Evolutionary conservation across 2,113 vertebrate genomes (phyloP), one percentile per base, ranked within the genome.

Genomic region (Thunnus maccoyii): DNA sequence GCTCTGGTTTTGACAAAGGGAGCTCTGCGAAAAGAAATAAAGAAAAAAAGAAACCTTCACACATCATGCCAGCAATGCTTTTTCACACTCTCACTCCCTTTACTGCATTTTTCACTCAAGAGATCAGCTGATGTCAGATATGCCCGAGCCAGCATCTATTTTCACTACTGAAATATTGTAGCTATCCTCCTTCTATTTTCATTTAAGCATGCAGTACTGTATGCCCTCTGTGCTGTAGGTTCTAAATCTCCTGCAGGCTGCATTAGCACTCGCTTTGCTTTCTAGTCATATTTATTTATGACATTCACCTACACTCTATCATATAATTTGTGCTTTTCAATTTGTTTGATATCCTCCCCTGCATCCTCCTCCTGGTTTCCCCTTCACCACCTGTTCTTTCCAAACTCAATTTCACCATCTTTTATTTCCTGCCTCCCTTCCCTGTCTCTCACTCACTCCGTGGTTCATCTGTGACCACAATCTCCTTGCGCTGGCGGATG

Each of bases 391-490:
- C 47, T 57, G 36, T 65, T 63, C 32, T 69, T 60, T 64, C 58
- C 7, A 64, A 52, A 77, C 15, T 64, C 56, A 17, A 64, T 76
- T 76, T 82, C 13, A 63, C 48, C 22, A 30, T 72, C 57, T 71
- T 51, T 27, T 12, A 69, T 70, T 30, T 72, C 22, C 88, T 27
- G 36, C 72, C 67, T 65, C 64, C 25, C 20, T 55, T 22, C 18
- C 32, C 46, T 60, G 17, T 55, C 5, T 57, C 30, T 66, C 47
- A 82, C 79, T 76, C 71, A 98, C 98, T 96, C 93, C 72, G 93
- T 32, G 97, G 95, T 88, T 99, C 97, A 83, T 96, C 96, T 10
- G 94, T 96, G 76, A 96, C 76, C 54, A 91, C 22, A 0, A 51
- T 71, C 84, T 96, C 52, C 62, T 95, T 97, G 86, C 92, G 95